phyloP scores from a whole-genome alignment of 2,797 vertebrate species.

The Danio albolineatus region DNA sequence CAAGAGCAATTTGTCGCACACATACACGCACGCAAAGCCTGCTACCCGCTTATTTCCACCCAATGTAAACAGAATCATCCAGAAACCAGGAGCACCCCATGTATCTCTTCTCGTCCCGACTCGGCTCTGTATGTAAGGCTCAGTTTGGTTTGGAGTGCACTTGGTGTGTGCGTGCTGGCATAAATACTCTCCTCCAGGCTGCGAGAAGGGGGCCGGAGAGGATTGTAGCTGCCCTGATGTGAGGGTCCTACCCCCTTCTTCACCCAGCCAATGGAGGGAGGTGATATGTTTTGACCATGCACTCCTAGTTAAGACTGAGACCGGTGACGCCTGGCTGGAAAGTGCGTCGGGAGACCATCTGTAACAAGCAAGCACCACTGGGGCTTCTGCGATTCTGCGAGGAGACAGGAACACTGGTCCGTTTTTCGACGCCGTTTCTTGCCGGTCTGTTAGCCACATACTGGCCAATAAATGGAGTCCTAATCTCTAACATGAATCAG shows the following conservation, averaged over 20 bases:
- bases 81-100: conserved; percentile 41
- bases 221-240: conserved; percentile 85
- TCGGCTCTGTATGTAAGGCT: conserved; percentile 52
- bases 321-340: conserved; percentile 20
- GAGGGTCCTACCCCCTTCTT: conserved; percentile 69
- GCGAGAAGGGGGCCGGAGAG: conserved; percentile 57
- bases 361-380: conserved; percentile 19
- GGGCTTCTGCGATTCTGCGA: conserved; percentile 9
- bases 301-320: conserved; percentile 68
- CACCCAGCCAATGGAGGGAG: conserved; percentile 66
- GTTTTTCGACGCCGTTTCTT: not conserved
- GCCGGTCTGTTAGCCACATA: not conserved
- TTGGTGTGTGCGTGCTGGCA: conserved; percentile 76
- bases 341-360: conserved; percentile 6
- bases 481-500: conserved; percentile 22
- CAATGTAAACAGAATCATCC: conserved; percentile 56
- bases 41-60: not conserved
- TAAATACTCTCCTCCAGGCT: conserved; percentile 66
- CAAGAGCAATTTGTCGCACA: conserved; percentile 39
- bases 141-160: conserved; percentile 73
- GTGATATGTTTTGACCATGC: conserved; percentile 78
- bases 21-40: conserved; percentile 10
- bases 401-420: conserved; percentile 12
- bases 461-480: conserved; percentile 18
- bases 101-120: conserved; percentile 59